Percentiles rank a stretch among this genome's conserved stretches.
phyloP scores from a whole-genome alignment of 2,888 invertebrate genomes.

The Eurytoma californica region DNA sequence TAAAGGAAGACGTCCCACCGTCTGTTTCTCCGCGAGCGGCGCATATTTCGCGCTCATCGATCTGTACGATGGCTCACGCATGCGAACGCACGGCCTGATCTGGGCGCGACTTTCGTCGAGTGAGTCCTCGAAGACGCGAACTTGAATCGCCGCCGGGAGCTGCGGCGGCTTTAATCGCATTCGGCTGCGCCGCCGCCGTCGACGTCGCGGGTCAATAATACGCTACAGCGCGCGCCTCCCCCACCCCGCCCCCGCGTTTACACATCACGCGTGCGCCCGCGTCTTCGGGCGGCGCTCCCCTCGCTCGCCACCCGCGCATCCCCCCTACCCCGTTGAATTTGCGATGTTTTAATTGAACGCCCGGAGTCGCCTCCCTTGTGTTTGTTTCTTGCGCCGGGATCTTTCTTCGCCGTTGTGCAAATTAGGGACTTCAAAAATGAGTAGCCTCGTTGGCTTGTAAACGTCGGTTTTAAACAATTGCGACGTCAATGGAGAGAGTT shows the following conservation, averaged over 20 bases:
- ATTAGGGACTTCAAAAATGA: too few species aligned
- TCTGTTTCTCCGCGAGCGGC: too few species aligned
- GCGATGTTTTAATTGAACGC: too few species aligned
- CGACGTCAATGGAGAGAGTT: too few species aligned
- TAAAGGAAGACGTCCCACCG: too few species aligned
- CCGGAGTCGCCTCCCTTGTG: too few species aligned
- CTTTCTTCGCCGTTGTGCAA: too few species aligned
- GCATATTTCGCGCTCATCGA: too few species aligned
- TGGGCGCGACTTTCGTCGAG: background rate
- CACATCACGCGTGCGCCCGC: background rate
- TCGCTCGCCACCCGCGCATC: background rate
- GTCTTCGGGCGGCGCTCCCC: background rate
- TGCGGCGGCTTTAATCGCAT: constrained; percentile 30
- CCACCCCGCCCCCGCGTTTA: background rate
- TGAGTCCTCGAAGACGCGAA: constrained; percentile 19
- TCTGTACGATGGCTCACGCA: background rate
- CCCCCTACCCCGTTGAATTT: background rate
- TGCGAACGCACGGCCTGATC: background rate
- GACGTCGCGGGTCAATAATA: constrained; percentile 48
- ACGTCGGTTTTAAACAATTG: too few species aligned
- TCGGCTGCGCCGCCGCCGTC: constrained; percentile 34
- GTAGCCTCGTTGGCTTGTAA: too few species aligned
- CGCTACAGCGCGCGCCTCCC: background rate
- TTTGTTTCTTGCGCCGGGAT: too few species aligned
- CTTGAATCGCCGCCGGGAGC: constrained; percentile 33